Conservation (phyloP, 2,797 vertebrate genomes). For the Myotis vivesi region DNA sequence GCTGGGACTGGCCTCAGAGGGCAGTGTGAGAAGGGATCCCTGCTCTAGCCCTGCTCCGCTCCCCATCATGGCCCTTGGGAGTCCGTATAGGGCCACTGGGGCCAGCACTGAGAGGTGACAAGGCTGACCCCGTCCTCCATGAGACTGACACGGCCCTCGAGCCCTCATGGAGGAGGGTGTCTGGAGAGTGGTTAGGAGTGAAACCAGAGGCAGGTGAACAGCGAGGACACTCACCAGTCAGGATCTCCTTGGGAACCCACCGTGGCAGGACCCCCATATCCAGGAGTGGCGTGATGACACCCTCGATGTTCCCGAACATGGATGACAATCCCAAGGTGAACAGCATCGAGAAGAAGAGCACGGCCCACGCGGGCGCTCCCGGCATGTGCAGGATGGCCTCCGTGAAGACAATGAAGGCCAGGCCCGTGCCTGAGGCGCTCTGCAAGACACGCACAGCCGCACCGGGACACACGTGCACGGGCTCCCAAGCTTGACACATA, state of each 20-base stretch:
- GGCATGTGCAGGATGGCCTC: slow-evolving; percentile 93
- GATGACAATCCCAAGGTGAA: slow-evolving; percentile 93
- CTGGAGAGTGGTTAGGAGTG: neutral
- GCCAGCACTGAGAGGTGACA: neutral
- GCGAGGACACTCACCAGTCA: slow-evolving; percentile 86
- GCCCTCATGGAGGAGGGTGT: fast-evolving
- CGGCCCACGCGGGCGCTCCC: slow-evolving; percentile 90
- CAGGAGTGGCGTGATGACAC: slow-evolving; percentile 88
- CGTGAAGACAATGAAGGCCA: slow-evolving; percentile 93
- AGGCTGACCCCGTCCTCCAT: neutral
- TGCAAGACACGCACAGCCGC: slow-evolving; percentile 69
- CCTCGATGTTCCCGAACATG: slow-evolving; percentile 94
- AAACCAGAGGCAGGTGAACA: neutral
- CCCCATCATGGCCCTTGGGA: neutral
- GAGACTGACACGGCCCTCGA: fast-evolving
- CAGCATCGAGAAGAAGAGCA: slow-evolving; percentile 94
- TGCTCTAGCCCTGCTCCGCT: fast-evolving
- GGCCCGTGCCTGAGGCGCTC: slow-evolving; percentile 92
- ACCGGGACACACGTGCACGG: neutral
- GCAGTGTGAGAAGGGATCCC: fast-evolving
- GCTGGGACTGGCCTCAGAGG: neutral
- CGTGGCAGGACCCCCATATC: slow-evolving; percentile 87
- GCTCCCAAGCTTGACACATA: neutral
- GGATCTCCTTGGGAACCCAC: slow-evolving; percentile 86
- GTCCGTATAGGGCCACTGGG: fast-evolving